Percentiles rank a stretch among this genome's conserved stretches.
Conservation (phyloP, 1,140 invertebrate species). For the Bactericera cockerelli region DNA sequence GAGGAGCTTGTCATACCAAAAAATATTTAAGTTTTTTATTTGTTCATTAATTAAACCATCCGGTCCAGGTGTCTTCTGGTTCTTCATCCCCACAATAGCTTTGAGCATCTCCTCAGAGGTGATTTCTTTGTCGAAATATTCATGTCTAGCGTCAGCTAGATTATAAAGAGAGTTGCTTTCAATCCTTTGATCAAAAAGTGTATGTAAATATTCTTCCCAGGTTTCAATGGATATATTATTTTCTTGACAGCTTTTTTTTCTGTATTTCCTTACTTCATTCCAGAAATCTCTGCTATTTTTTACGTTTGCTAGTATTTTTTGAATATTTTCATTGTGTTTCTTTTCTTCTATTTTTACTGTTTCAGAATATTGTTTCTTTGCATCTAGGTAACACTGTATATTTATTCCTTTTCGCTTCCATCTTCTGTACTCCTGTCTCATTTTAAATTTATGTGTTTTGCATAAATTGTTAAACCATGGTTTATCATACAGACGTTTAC, state of each 20-base stretch:
- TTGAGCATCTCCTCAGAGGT: neutral
- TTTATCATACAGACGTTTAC: too few species aligned
- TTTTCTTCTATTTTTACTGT: conserved; percentile 1
- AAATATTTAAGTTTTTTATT: conserved; percentile 14
- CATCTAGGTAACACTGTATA: conserved; percentile 1
- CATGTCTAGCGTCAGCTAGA: neutral
- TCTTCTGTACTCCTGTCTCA: neutral
- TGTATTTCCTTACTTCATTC: conserved; percentile 9
- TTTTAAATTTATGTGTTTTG: neutral
- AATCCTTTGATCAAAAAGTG: neutral
- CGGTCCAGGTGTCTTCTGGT: conserved; percentile 17
- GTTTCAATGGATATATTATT: conserved; percentile 7
- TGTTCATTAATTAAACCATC: conserved; percentile 16
- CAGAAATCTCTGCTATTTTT: conserved; percentile 15
- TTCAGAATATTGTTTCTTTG: conserved; percentile 10
- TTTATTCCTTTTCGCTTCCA: neutral
- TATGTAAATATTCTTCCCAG: conserved; percentile 4
- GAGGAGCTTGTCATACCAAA: neutral
- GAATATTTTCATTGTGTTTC: conserved; percentile 4
- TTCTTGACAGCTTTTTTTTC: neutral
- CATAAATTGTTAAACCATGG: neutral
- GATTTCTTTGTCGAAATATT: neutral
- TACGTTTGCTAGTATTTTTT: conserved; percentile 12
- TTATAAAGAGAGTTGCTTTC: neutral
- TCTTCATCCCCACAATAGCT: neutral